Conservation (phyloP, 2,797 vertebrate genomes). For the Malacoctenus gilli region DNA sequence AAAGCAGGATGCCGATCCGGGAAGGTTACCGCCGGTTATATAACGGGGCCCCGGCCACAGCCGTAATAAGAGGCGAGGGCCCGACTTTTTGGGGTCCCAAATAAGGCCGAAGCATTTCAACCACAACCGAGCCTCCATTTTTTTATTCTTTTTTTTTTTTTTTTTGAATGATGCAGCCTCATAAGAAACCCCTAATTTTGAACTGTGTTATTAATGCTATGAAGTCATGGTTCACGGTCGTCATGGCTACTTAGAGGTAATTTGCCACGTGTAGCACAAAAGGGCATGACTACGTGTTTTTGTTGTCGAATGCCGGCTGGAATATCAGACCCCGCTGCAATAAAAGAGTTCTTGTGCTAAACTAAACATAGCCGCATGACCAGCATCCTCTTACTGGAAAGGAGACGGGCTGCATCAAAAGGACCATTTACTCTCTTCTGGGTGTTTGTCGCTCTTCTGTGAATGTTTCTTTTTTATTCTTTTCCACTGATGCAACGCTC, state of each 20-base stretch:
- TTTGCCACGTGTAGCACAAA: constrained; percentile 43
- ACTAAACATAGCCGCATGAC: constrained; percentile 61
- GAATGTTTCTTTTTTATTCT: constrained; percentile 47
- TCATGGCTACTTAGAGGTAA: constrained; percentile 25
- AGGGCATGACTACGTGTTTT: constrained; percentile 44
- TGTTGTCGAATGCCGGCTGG: constrained; percentile 44
- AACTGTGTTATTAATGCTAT: constrained; percentile 35
- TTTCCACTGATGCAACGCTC: constrained; percentile 34
- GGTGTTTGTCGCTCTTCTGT: constrained; percentile 59
- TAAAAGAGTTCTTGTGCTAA: constrained; percentile 62
- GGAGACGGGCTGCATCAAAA: constrained; percentile 52
- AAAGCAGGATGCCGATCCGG: constrained; percentile 8
- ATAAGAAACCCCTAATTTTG: constrained; percentile 29
- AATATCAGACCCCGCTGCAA: constrained; percentile 53
- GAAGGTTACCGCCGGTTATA: constrained; percentile 35
- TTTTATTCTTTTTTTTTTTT: background rate
- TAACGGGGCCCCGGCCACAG: constrained; percentile 22
- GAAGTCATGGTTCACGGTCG: constrained; percentile 41
- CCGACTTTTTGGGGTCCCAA: constrained; percentile 23
- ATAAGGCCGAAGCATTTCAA: constrained; percentile 13
- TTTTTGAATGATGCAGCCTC: constrained; percentile 18
- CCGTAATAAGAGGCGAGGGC: constrained; percentile 24
- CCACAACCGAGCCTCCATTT: constrained; percentile 17
- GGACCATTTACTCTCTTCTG: constrained; percentile 62
- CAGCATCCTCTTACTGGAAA: constrained; percentile 71